Percentiles rank a stretch among this genome's conserved stretches.
phyloP scores from a whole-genome alignment of 2,888 invertebrate species.

The Cataglyphis rosenhaueri region DNA sequence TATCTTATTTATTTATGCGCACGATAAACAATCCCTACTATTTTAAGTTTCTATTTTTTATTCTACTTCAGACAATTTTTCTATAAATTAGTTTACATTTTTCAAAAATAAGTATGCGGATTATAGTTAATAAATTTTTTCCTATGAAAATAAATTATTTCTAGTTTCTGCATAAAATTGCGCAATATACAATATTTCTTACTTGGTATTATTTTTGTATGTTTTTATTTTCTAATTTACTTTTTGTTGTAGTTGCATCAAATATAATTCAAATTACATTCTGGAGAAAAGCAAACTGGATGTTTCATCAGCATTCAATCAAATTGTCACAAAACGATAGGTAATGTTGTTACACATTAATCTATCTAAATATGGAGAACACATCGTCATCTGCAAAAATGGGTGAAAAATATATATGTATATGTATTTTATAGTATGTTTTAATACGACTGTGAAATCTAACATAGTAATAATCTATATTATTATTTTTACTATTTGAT shows the following conservation, averaged over 20 bases:
- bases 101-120: slow-evolving; percentile 14
- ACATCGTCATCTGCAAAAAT: not conserved
- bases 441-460: not conserved
- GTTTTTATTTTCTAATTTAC: slow-evolving; percentile 21
- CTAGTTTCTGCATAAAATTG: not conserved
- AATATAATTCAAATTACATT: not conserved
- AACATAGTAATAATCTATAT: not conserved
- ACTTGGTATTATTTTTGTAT: not conserved
- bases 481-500: not conserved
- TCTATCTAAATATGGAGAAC: not conserved
- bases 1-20: slow-evolving; percentile 11
- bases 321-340: not conserved
- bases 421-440: slow-evolving; percentile 3
- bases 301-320: not conserved
- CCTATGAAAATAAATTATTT: not conserved
- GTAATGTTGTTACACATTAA: not conserved
- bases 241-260: slow-evolving; percentile 59
- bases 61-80: slow-evolving; percentile 14
- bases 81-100: slow-evolving; percentile 23
- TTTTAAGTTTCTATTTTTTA: slow-evolving; percentile 14
- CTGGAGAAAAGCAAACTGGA: slow-evolving; percentile 6
- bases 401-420: not conserved
- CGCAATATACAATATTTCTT: not conserved
- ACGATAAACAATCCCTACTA: not conserved
- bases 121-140: slow-evolving; percentile 1